Evolutionary conservation across 1,140 invertebrate genomes (phyloP).

Genomic region (Ganaspis sp.): DNA sequence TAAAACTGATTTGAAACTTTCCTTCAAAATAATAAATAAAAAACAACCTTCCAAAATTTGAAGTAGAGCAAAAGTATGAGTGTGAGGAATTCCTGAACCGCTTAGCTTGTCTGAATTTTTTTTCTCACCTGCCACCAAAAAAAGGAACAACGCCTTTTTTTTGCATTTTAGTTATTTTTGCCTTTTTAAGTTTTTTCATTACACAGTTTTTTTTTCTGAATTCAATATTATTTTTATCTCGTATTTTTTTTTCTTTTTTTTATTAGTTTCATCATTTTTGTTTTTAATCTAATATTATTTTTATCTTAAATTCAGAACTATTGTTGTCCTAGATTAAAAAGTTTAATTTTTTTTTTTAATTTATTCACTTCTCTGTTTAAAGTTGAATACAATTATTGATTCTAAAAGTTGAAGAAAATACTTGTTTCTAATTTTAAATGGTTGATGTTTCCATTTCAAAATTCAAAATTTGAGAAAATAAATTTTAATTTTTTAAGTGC

Average conservation of each 20-base stretch:
- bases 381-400: too few relatives aligned
- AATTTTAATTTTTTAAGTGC: slow-evolving; percentile 36
- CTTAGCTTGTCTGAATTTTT: not conserved
- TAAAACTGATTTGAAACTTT: slow-evolving; percentile 4
- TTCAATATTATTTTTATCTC: too few relatives aligned
- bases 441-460: not conserved
- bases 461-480: not conserved
- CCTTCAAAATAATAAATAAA: not conserved
- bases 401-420: too few relatives aligned
- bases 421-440: too few relatives aligned
- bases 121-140: not conserved
- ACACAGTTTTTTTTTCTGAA: too few relatives aligned
- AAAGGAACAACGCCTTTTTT: slow-evolving; percentile 5
- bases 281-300: slow-evolving; percentile 36
- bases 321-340: too few relatives aligned
- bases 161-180: slow-evolving; percentile 15
- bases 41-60: slow-evolving; percentile 14
- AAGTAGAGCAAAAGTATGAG: slow-evolving; percentile 31
- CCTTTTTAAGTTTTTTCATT: slow-evolving; percentile 42
- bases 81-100: not conserved
- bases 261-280: slow-evolving; percentile 38
- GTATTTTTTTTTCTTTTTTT: too few relatives aligned
- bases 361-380: too few relatives aligned
- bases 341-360: too few relatives aligned
- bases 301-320: not conserved